Percentiles rank a stretch among this genome's conserved stretches.
phyloP scores from a whole-genome alignment of 2,113 vertebrate species.

The Phocoena phocoena region DNA sequence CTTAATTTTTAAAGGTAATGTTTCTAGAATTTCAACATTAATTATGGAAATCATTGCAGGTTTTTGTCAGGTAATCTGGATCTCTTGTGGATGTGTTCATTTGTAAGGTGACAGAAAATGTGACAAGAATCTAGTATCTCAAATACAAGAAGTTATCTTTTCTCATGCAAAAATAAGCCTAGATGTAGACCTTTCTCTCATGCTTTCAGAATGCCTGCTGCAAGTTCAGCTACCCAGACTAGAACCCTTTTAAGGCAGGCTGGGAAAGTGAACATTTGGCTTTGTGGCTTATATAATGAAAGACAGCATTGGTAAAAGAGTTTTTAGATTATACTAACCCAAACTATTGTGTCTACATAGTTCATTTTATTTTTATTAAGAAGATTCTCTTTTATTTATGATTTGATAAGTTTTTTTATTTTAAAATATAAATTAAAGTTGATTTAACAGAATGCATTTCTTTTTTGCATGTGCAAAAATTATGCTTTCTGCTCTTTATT shows the following conservation, averaged over 20 bases:
- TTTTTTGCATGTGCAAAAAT: background rate
- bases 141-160: background rate
- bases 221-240: background rate
- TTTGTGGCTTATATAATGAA: background rate
- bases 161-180: background rate
- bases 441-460: background rate
- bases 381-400: background rate
- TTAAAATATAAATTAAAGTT: background rate
- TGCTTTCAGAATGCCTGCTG: background rate
- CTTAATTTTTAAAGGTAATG: slow-evolving; percentile 51
- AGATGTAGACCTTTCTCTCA: background rate
- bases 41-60: background rate
- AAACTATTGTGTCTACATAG: background rate
- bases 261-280: background rate
- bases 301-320: background rate
- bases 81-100: slow-evolving; percentile 2
- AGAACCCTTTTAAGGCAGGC: background rate
- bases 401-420: background rate
- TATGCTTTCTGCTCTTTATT: background rate
- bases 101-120: slow-evolving; percentile 15
- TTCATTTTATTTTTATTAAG: background rate
- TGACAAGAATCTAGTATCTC: background rate
- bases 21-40: slow-evolving; percentile 40
- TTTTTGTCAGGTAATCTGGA: background rate
- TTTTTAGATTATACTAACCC: background rate